Evolutionary conservation across 2,888 invertebrate genomes (phyloP).

Genomic region (Petrolisthes manimaculis): DNA sequence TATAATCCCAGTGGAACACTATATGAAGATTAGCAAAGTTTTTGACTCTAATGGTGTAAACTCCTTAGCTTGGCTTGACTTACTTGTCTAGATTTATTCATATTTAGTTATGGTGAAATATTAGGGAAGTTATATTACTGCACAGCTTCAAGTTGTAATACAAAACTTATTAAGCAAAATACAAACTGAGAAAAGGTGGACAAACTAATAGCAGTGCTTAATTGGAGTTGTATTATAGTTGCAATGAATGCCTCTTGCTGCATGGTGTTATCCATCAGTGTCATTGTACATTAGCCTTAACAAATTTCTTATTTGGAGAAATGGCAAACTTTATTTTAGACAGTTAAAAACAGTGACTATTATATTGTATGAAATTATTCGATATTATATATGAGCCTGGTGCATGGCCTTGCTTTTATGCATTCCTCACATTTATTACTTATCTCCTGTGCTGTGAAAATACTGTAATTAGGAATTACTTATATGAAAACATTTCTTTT

Average conservation of each 20-base stretch:
- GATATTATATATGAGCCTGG: neutral
- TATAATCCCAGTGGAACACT: neutral
- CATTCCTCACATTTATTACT: conserved; percentile 51
- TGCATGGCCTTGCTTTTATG: conserved; percentile 42
- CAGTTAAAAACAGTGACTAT: no score
- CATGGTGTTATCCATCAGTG: neutral
- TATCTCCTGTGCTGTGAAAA: conserved; percentile 54
- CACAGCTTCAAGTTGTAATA: neutral
- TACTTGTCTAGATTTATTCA: conserved; percentile 40
- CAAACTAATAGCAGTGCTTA: neutral
- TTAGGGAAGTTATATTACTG: neutral
- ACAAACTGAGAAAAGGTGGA: neutral
- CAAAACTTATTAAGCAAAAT: neutral
- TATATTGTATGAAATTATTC: no score
- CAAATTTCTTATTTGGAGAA: no score
- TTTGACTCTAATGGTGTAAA: conserved; percentile 2
- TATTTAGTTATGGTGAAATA: conserved; percentile 27
- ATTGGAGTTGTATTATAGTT: neutral
- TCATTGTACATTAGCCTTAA: neutral
- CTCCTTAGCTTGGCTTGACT: conserved; percentile 42
- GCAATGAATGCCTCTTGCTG: neutral
- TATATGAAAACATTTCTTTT: conserved; percentile 1
- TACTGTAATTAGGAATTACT: conserved; percentile 9
- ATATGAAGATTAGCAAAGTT: neutral
- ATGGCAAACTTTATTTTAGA: no score